Evolutionary conservation across 2,113 vertebrate genomes (phyloP).

Genomic region (Etheostoma cragini): DNA sequence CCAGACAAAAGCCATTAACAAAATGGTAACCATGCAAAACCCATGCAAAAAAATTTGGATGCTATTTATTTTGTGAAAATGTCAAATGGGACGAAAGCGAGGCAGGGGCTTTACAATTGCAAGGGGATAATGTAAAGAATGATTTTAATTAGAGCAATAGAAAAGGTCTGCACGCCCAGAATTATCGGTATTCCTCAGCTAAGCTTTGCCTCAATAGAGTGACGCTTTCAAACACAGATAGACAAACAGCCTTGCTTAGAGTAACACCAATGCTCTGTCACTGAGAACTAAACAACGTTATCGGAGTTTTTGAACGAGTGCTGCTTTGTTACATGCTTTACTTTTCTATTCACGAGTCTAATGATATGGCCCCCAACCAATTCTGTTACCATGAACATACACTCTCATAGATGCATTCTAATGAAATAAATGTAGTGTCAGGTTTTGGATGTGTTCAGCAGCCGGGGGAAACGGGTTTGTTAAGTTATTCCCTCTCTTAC

Average conservation of each 20-base stretch:
- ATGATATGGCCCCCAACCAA: neutral
- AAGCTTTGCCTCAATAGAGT: constrained; percentile 78
- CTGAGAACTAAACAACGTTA: constrained; percentile 67
- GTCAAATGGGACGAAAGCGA: constrained; percentile 72
- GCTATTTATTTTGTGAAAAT: constrained; percentile 88
- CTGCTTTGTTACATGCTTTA: neutral
- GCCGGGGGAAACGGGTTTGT: too few species aligned
- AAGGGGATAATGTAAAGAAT: constrained; percentile 87
- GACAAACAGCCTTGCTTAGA: constrained; percentile 76
- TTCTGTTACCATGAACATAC: constrained; percentile 2
- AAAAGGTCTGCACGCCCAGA: constrained; percentile 85
- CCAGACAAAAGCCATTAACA: constrained; percentile 83
- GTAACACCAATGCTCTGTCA: constrained; percentile 63
- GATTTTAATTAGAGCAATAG: constrained; percentile 88
- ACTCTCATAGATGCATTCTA: neutral
- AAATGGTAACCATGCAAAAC: constrained; percentile 93
- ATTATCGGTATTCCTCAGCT: constrained; percentile 83
- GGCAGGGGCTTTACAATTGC: constrained; percentile 77
- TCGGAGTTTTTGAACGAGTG: constrained; percentile 40
- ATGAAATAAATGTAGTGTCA: too few species aligned
- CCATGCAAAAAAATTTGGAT: constrained; percentile 84
- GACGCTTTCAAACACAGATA: constrained; percentile 77
- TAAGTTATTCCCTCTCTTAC: too few species aligned
- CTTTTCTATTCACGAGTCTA: neutral
- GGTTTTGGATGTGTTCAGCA: too few species aligned